These are phyloP conservation scores for Dicrostonyx torquatus DNA, from an alignment of 2,797 vertebrate species.

Conservation along the genomic window DNA sequence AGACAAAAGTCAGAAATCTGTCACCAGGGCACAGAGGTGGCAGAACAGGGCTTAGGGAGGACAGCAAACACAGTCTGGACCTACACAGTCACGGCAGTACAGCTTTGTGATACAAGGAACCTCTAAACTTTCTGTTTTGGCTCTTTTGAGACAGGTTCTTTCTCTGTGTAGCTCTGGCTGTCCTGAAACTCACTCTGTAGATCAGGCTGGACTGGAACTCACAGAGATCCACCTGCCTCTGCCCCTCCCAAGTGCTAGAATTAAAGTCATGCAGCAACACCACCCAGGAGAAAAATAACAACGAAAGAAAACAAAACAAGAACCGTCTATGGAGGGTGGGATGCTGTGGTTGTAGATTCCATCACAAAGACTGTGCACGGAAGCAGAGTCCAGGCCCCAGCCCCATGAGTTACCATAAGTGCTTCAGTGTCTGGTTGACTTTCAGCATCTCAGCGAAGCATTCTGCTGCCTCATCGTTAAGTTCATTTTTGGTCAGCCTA, in stretches of 20 bases:
- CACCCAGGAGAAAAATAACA: not conserved
- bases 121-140: not conserved
- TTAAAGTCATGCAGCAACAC: not conserved
- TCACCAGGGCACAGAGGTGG: not conserved
- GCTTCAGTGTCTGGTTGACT: conserved; percentile 89
- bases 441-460: conserved; percentile 90
- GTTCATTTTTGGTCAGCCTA: conserved; percentile 95
- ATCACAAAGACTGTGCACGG: not conserved
- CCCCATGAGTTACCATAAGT: conserved; percentile 91
- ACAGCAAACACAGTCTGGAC: not conserved
- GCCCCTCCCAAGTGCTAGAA: not conserved
- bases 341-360: not conserved
- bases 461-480: conserved; percentile 91
- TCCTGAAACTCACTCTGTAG: not conserved
- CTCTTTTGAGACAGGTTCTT: not conserved
- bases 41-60: too few species aligned
- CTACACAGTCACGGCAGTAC: not conserved
- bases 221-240: not conserved
- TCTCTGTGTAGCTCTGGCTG: not conserved
- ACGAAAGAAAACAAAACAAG: not conserved
- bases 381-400: not conserved
- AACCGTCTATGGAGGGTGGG: not conserved
- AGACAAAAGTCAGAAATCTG: not conserved
- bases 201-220: not conserved
- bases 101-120: not conserved